Evolutionary conservation across 2,888 invertebrate species (phyloP), one percentile per base, ranked within the genome.

Genomic region (Gnatocerus cornutus): DNA sequence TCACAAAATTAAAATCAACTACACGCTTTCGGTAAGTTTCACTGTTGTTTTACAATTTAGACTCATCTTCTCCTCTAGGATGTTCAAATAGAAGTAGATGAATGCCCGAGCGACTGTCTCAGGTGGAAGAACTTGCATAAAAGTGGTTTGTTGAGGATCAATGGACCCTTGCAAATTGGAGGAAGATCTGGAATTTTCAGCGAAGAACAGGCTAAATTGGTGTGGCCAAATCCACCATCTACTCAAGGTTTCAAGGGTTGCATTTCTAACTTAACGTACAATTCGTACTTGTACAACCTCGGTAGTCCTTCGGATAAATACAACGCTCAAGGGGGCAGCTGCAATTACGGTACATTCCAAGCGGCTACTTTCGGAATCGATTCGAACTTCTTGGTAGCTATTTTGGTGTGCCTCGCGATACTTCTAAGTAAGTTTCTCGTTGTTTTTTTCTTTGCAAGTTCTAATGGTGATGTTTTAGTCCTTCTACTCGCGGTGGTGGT

Each of bases 401-500:
- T 99, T 72, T 86, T 97, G 39, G 93, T 96, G 27, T 97, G 96
- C 84, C 89, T 97, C 71, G 91, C 93, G 1, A 91, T 96, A 72
- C 87, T 97, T 76, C 87, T 95, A 78, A 90, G 94, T 93, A 84
- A 91, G 93, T 91, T 37, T 33, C n/a, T 33, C 6, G n/a, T 9
- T 33, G 33, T 33, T 5, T 29, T 29, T 29, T 29, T 4, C 5
- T 4, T 29, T 29, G 29, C 4, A 29, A 5, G n/a, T 33, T 4
- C 33, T 7, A 9, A 33, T n/a, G 6, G 7, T 4, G 2, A 4
- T 33, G 75, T 88, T 85, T 63, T 87, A 88, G 92, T 96, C 68
- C 89, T 98, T 12, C 87, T 97, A n/a, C 84, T 97, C 73, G 93
- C 98, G 1, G 95, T 95, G 16, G 94, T 96, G 0, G 94, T 97